Evolutionary conservation across 1,140 invertebrate genomes (phyloP).

Genomic region (Pseudomyrmex pallidus): DNA sequence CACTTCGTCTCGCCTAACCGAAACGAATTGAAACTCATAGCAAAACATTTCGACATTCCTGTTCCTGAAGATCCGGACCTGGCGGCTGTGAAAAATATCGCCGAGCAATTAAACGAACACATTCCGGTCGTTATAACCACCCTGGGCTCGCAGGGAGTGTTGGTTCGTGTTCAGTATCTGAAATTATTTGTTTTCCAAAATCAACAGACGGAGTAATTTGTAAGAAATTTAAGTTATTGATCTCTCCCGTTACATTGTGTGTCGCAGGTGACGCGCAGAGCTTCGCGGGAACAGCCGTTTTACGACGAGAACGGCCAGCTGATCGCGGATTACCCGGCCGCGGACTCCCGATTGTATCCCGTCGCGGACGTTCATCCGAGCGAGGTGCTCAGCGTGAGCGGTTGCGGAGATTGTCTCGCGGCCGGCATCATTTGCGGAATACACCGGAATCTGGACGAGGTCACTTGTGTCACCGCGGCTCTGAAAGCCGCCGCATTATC

Average conservation of each 20-base stretch:
- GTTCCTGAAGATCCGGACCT: slow-evolving; percentile 57
- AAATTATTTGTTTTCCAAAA: neutral
- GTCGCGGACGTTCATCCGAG: slow-evolving; percentile 56
- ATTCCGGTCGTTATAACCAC: slow-evolving; percentile 81
- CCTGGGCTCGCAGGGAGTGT: slow-evolving; percentile 80
- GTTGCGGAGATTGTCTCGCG: slow-evolving; percentile 86
- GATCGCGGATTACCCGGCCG: slow-evolving; percentile 59
- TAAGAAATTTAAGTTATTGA: slow-evolving; percentile 10
- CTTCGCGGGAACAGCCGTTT: slow-evolving; percentile 70
- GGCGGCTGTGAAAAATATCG: slow-evolving; percentile 63
- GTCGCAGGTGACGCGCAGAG: slow-evolving; percentile 76
- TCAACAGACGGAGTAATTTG: neutral
- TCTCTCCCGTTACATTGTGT: neutral
- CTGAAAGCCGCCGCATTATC: slow-evolving; percentile 85
- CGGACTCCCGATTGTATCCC: slow-evolving; percentile 78
- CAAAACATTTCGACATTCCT: slow-evolving; percentile 75
- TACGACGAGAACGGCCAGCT: slow-evolving; percentile 71
- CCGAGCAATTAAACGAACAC: slow-evolving; percentile 75
- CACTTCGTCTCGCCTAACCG: slow-evolving; percentile 87
- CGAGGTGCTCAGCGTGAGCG: slow-evolving; percentile 83
- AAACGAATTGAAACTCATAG: slow-evolving; percentile 85
- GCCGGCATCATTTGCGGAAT: slow-evolving; percentile 85
- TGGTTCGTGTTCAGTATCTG: slow-evolving; percentile 75
- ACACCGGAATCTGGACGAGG: slow-evolving; percentile 81
- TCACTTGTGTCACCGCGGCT: slow-evolving; percentile 82